These are phyloP conservation scores for Gandaritis pyraliata DNA, from an alignment of 2,888 invertebrate genomes.

Conservation along the genomic window DNA sequence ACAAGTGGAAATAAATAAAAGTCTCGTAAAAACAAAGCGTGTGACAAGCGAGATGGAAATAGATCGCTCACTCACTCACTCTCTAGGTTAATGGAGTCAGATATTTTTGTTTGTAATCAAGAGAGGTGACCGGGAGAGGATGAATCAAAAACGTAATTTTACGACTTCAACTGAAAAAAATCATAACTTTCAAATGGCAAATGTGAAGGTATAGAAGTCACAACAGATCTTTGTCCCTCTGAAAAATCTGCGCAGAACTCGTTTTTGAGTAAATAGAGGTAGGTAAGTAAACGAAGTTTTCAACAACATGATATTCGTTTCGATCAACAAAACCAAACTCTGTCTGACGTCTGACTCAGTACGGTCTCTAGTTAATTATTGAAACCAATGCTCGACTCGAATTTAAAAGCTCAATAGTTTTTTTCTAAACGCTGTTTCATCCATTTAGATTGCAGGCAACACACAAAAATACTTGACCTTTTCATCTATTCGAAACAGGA, in stretches of 20 bases:
- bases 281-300: too few relatives aligned
- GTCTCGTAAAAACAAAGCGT: constrained; percentile 24
- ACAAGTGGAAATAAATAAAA: constrained; percentile 24
- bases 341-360: too few relatives aligned
- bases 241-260: too few relatives aligned
- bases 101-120: constrained; percentile 20
- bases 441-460: constrained; percentile 1
- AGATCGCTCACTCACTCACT: constrained; percentile 24
- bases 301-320: too few relatives aligned
- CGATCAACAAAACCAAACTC: too few relatives aligned
- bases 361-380: too few relatives aligned
- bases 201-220: too few relatives aligned
- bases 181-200: background rate
- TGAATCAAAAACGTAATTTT: background rate
- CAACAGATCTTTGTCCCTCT: too few relatives aligned
- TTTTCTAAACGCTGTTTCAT: background rate
- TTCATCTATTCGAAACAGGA: constrained; percentile 3
- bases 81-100: constrained; percentile 29
- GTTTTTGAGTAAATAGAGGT: too few relatives aligned
- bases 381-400: too few relatives aligned
- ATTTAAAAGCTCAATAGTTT: too few relatives aligned
- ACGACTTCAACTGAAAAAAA: too few relatives aligned
- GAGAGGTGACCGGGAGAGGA: background rate
- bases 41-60: constrained; percentile 27
- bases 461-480: constrained; percentile 13